Base-by-base conservation (phyloP, 2,888 invertebrate species). In the Julus scanicus region DNA sequence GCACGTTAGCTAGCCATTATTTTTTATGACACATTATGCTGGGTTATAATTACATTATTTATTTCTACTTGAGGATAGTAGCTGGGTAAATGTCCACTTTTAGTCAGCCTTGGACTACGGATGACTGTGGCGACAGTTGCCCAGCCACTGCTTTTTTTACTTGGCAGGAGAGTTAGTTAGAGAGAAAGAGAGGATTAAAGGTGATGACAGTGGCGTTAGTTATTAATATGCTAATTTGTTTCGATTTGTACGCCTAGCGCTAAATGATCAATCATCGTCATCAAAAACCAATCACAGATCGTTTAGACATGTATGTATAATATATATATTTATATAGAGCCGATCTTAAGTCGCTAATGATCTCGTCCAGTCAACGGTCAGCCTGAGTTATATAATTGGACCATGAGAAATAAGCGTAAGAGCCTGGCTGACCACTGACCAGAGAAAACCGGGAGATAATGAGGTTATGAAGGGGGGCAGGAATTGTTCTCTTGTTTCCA, bases 341-440 rank as follows among this genome's bases (percentile, higher is more conserved):
- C 80, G 80, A 80, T 80, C 80, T 80, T 63, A 6, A 80, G 15
- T 80, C 80, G 80, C 80, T 80, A 80, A 4, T 13, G 80, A 37
- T 29, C 15, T 80, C 37, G 15, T 39, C 44, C 48, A n/a, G 49
- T 29, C 85, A 85, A 44, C 13, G 85, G 85, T 85, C 85, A 85
- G 85, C 85, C 85, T 85, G 49, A 48, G 44, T 85, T 44, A 85
- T 49, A 85, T 85, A 48, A 80, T 86, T 40, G 86, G 57, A 49
- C 86, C 40, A 86, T 53, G 86, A 86, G 85, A 86, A 86, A 86
- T 86, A 86, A 86, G 86, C 86, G 86, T 86, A 86, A 86, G 49
- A 86, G 57, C 49, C 57, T 57, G 57, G 86, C 86, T 86, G 57
- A 57, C 49, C 86, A 53, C 40, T 57, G 49, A 39, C 48, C 37